Evolutionary conservation across 2,113 vertebrate genomes (phyloP), one percentile per base, ranked within the genome.

Genomic region (Esox niger): DNA sequence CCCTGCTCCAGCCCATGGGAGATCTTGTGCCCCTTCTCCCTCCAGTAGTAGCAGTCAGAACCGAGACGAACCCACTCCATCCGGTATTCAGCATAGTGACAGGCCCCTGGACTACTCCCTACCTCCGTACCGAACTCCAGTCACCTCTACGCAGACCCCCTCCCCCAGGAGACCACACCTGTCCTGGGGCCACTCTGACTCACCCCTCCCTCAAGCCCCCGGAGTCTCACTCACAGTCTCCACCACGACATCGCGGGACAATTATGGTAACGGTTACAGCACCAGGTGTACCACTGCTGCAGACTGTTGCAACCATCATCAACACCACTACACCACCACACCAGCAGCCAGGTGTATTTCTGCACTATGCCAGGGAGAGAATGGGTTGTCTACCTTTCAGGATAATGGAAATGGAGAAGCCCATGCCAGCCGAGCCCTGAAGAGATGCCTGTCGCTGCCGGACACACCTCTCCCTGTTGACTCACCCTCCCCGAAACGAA

Each of bases 31-130:
- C 26, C 57, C 68, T 47, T 59, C 27, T 68, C 61, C 82, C 3
- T 35, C 68, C 54, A 57, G 66, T 7, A 17, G 15, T 61, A 79
- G 25, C 82, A 55, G 0, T n/a, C n/a, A n/a, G n/a, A n/a, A n/a
- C n/a, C n/a, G n/a, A n/a, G n/a, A n/a, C n/a, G n/a, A n/a, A n/a
- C n/a, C n/a, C n/a, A n/a, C n/a, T n/a, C n/a, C n/a, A n/a, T n/a
- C n/a, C n/a, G n/a, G n/a, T n/a, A n/a, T n/a, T n/a, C n/a, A n/a
- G n/a, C n/a, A n/a, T n/a, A n/a, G n/a, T n/a, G n/a, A n/a, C n/a
- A n/a, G n/a, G n/a, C n/a, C n/a, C n/a, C n/a, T 30, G 67, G 80
- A 90, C 62, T 86, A 73, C 72, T 81, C 87, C 38, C 38, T 43
- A 15, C 0, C 38, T 27, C 62, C 67, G 9, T 59, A 64, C 69